Evolutionary conservation across 2,888 invertebrate genomes (phyloP).

Genomic region (Tortricodes alternella): DNA sequence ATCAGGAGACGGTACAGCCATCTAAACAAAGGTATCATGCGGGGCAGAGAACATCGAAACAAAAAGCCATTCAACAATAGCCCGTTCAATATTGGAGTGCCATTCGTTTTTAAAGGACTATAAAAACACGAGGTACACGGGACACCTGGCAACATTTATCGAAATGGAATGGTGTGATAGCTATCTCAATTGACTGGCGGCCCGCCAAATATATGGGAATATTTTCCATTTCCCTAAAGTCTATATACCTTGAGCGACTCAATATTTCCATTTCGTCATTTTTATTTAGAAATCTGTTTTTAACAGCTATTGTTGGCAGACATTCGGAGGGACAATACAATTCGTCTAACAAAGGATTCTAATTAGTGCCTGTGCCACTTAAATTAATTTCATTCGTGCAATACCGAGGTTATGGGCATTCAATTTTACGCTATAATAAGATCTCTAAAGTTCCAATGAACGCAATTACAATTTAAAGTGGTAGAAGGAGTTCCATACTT

Average conservation of each 20-base stretch:
- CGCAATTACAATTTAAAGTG: constrained; percentile 6
- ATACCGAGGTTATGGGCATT: constrained; percentile 28
- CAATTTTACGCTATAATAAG: constrained; percentile 59
- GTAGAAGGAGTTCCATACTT: not conserved
- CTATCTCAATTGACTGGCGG: constrained; percentile 53
- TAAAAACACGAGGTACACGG: constrained; percentile 24
- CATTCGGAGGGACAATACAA: constrained; percentile 5
- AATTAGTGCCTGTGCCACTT: constrained; percentile 29
- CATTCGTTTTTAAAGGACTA: constrained; percentile 27
- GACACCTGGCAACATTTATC: constrained; percentile 19
- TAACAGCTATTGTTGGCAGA: not conserved
- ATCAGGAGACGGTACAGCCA: not conserved
- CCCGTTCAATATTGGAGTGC: constrained; percentile 10
- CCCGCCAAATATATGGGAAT: constrained; percentile 41
- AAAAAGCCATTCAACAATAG: constrained; percentile 20
- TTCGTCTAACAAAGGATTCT: constrained; percentile 5
- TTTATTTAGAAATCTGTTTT: constrained; percentile 17
- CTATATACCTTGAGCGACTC: constrained; percentile 27
- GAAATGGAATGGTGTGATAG: constrained; percentile 43
- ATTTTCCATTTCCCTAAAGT: constrained; percentile 43
- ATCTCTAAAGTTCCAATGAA: constrained; percentile 53
- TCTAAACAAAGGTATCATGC: constrained; percentile 21
- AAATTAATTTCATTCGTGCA: constrained; percentile 45
- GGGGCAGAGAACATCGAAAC: constrained; percentile 3
- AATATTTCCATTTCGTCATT: constrained; percentile 34